These are phyloP conservation scores for Neoascia interrupta DNA, from an alignment of 2,888 invertebrate species.

Conservation along the genomic window DNA sequence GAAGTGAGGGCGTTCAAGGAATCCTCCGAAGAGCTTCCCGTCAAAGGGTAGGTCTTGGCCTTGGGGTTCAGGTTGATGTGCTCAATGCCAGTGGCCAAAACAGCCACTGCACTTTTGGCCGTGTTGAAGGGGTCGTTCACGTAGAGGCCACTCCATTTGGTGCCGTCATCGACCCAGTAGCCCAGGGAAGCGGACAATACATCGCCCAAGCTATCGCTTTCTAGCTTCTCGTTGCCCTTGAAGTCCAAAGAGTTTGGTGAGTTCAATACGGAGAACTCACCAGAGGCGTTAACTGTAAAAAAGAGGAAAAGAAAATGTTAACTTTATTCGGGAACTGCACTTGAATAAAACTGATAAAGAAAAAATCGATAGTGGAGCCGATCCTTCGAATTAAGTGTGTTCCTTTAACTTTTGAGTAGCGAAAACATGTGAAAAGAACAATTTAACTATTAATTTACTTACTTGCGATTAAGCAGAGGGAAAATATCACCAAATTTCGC, in stretches of 20 bases:
- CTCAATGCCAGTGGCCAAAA: constrained; percentile 86
- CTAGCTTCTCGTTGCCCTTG: constrained; percentile 83
- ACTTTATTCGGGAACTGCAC: neutral
- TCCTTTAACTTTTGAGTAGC: too few relatives aligned
- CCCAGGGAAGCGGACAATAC: constrained; percentile 87
- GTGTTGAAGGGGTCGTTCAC: constrained; percentile 86
- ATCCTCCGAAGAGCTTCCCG: constrained; percentile 73
- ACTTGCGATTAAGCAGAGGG: constrained; percentile 76
- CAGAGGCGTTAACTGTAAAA: constrained; percentile 75
- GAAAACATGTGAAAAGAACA: too few relatives aligned
- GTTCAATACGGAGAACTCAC: constrained; percentile 85
- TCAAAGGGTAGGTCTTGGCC: constrained; percentile 74
- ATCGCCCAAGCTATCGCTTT: constrained; percentile 84
- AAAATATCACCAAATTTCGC: constrained; percentile 75
- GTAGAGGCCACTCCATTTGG: constrained; percentile 85
- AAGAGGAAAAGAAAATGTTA: neutral
- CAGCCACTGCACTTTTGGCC: constrained; percentile 86
- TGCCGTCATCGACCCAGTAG: constrained; percentile 85
- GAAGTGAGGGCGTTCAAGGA: constrained; percentile 82
- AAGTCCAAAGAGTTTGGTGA: constrained; percentile 86
- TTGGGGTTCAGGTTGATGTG: constrained; percentile 75
- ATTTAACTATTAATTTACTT: constrained; percentile 71
- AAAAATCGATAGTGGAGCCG: constrained; percentile 49
- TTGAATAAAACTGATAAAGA: too few relatives aligned
- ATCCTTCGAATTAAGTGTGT: neutral